phyloP scores from a whole-genome alignment of 2,797 vertebrate species.

The Enteromius paludinosus region DNA sequence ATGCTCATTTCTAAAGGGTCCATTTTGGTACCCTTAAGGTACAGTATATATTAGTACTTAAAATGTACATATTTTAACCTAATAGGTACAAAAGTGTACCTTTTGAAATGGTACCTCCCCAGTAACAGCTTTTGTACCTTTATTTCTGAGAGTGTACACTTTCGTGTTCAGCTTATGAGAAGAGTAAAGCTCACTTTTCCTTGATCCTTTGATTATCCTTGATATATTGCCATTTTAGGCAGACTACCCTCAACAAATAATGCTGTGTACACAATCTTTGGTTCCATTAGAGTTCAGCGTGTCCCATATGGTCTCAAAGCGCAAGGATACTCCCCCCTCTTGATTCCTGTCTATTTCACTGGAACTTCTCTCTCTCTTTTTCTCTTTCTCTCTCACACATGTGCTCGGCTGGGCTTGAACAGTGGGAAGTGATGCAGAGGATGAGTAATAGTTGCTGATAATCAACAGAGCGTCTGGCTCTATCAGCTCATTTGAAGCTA shows the following conservation, averaged over 20 bases:
- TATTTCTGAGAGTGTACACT: not conserved
- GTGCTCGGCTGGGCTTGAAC: conserved; percentile 59
- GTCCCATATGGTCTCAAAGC: conserved; percentile 70
- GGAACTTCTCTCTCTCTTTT: conserved; percentile 41
- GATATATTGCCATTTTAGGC: not conserved
- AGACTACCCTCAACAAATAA: not conserved
- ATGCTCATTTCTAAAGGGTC: too few relatives aligned
- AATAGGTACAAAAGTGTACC: too few relatives aligned
- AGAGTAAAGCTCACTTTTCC: not conserved
- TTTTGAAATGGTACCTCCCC: too few relatives aligned
- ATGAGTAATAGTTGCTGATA: conserved; percentile 65
- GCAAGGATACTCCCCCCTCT: conserved; percentile 16
- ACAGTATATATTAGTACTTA: too few relatives aligned
- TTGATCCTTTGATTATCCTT: not conserved
- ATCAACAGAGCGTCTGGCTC: conserved; percentile 71
- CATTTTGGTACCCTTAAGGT: too few relatives aligned
- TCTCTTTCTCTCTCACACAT: conserved; percentile 48
- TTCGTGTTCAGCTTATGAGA: not conserved
- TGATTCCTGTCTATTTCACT: conserved; percentile 9
- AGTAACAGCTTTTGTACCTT: too few relatives aligned
- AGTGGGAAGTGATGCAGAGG: conserved; percentile 63
- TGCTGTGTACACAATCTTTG: not conserved
- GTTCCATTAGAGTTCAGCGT: conserved; percentile 54
- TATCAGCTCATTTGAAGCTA: conserved; percentile 76
- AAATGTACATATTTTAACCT: too few relatives aligned